phyloP scores from a whole-genome alignment of 1,140 invertebrate species.

The Philotrypesis tridentata region DNA sequence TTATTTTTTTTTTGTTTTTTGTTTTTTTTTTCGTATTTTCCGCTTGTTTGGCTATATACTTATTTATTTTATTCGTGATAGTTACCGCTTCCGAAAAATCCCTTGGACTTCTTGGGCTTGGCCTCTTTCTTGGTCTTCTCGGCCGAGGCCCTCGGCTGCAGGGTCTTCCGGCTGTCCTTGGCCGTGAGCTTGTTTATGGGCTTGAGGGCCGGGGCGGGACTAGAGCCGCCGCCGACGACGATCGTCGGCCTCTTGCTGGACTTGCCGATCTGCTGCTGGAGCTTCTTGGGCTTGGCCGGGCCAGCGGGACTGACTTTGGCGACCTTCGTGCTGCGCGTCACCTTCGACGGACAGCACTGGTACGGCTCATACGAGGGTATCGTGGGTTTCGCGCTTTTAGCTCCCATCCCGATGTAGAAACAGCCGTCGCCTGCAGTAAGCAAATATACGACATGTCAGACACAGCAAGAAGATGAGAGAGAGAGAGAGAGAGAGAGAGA shows the following conservation, averaged over 20 bases:
- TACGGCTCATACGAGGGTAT: slow-evolving; percentile 87
- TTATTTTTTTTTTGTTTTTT: no score
- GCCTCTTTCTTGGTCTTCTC: slow-evolving; percentile 59
- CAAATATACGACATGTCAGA: slow-evolving; percentile 73
- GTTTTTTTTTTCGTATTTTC: no score
- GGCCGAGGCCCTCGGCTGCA: no score
- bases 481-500: slow-evolving; percentile 17
- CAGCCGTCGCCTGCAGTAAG: slow-evolving; percentile 91
- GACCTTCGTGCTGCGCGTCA: slow-evolving; percentile 81
- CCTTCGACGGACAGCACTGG: slow-evolving; percentile 91
- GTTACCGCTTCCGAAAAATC: slow-evolving; percentile 88
- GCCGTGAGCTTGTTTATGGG: slow-evolving; percentile 71
- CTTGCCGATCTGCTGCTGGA: slow-evolving; percentile 26
- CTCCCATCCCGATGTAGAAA: slow-evolving; percentile 94
- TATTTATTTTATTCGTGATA: slow-evolving; percentile 70
- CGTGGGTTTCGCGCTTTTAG: slow-evolving; percentile 84
- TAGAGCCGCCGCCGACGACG: slow-evolving; percentile 52
- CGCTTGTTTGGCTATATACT: no score
- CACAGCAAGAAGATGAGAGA: slow-evolving; percentile 51
- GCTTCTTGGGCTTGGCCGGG: slow-evolving; percentile 63
- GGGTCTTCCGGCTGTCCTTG: slow-evolving; percentile 66
- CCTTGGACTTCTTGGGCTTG: slow-evolving; percentile 80
- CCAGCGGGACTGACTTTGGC: slow-evolving; percentile 77
- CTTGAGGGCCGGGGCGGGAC: slow-evolving; percentile 62
- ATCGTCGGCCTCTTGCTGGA: slow-evolving; percentile 49